Conservation (phyloP, 53 echinoderm and acorn worm genomes). For the Luidia sarsii region DNA sequence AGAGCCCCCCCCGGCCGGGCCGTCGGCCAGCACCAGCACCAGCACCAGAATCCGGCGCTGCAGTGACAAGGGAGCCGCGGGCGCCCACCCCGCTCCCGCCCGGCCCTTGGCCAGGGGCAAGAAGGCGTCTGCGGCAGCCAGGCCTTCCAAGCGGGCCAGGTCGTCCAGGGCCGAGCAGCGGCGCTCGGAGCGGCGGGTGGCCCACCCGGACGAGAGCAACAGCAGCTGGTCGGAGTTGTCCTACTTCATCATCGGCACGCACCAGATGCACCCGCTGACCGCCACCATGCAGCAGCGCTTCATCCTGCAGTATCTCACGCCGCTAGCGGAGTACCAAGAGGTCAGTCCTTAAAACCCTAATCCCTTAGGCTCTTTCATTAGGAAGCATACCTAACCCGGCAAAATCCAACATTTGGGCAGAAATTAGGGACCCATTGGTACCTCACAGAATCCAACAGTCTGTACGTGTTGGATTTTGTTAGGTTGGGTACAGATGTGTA, state of each 20-base stretch:
- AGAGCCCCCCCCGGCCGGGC: constrained; percentile 11
- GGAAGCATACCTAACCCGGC: too few relatives aligned
- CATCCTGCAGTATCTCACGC: constrained; percentile 94
- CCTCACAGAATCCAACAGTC: too few relatives aligned
- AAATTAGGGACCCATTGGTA: too few relatives aligned
- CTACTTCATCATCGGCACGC: constrained; percentile 85
- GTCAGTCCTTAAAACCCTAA: too few relatives aligned
- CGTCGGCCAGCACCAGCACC: neutral
- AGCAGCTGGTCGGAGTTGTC: constrained; percentile 95
- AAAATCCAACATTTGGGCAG: too few relatives aligned
- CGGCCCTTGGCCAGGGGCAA: constrained; percentile 32
- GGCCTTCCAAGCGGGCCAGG: constrained; percentile 13
- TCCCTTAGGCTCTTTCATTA: too few relatives aligned
- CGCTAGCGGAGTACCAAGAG: constrained; percentile 98
- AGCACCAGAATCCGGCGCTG: constrained; percentile 27
- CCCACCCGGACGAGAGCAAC: constrained; percentile 83
- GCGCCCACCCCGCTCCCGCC: neutral
- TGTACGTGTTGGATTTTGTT: too few relatives aligned
- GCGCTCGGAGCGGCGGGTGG: neutral
- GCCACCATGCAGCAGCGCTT: constrained; percentile 87
- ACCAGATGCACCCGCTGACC: constrained; percentile 87
- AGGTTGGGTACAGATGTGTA: too few relatives aligned
- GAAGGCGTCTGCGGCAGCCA: constrained; percentile 29
- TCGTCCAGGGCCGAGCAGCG: neutral
- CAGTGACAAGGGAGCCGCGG: constrained; percentile 25